Conservation (phyloP, 2,797 vertebrate species). For the Hypotaenidia okinawae region DNA sequence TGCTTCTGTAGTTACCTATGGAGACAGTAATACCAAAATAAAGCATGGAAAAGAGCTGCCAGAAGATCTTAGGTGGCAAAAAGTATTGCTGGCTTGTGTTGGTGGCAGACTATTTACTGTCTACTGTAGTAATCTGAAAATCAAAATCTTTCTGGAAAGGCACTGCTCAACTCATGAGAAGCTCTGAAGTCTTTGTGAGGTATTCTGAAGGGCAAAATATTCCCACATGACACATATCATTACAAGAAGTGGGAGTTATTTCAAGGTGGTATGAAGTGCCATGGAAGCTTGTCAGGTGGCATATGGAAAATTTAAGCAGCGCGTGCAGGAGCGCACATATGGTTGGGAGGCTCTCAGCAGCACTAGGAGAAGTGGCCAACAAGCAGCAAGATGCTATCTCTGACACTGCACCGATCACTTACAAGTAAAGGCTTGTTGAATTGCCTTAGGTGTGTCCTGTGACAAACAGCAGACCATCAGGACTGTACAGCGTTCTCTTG, state of each 20-base stretch:
- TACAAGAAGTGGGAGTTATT: conserved; percentile 27
- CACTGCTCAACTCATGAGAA: not conserved
- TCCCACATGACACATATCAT: not conserved
- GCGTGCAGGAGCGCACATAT: conserved; percentile 16
- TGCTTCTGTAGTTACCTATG: not conserved
- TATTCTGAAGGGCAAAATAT: conserved; percentile 5
- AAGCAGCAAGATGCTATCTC: not conserved
- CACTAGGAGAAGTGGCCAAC: not conserved
- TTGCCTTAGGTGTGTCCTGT: not conserved
- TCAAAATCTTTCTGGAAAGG: not conserved
- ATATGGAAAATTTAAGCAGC: conserved; percentile 18
- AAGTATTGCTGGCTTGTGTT: not conserved
- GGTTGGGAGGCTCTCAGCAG: conserved; percentile 4
- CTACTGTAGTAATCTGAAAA: not conserved
- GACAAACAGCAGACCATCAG: not conserved
- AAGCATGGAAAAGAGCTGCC: not conserved
- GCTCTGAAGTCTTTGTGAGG: conserved; percentile 1
- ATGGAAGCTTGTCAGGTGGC: conserved; percentile 33
- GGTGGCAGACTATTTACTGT: not conserved
- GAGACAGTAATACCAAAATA: not conserved
- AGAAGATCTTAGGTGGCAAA: not conserved
- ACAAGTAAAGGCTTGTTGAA: not conserved
- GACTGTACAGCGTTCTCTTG: not conserved
- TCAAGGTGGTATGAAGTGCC: conserved; percentile 31
- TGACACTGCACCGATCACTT: not conserved